Base-by-base conservation (phyloP, 2,113 vertebrate species). In the Panthera uncia region DNA sequence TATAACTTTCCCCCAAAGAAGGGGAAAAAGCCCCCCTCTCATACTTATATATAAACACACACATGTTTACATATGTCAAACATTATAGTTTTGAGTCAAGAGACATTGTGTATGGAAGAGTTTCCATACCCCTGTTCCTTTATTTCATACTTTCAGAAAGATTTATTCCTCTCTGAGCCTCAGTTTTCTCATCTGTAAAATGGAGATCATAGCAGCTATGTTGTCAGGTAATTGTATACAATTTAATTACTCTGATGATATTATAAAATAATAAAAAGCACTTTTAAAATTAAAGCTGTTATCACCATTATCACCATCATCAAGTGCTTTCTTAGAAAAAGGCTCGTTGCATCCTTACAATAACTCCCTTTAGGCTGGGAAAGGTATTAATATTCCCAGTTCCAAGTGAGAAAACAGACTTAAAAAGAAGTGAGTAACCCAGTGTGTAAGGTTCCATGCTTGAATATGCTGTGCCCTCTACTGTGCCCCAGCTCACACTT, bases 101-200 rank as follows among this genome's bases (percentile, higher is more conserved):
- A 91, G 71, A 41, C 8, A 85, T 71, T 25, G 82, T 80, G 9
- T 69, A 68, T 36, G 41, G 11, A 84, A 74, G 11, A 61, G 38
- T 14, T 45, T 93, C 87, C 25, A 57, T 3, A 79, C 1, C 29
- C 29, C 16, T 50, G 29, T 65, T 76, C 25, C 87, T 87, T 90
- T 45, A 74, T 61, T 85, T 93, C n/a, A 94, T 80, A 50, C 48
- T 91, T 96, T 69, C 55, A 85, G 36, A 63, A 94, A 92, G 9
- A 86, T 69, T 69, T 57, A 55, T 76, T 81, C 12, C 14, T 63
- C 31, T 73, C 16, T 74, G 23, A 88, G 45, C 52, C 23, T 91
- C 45, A 73, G 9, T 61, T 95, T 88, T 88, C 27, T 95, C 57
- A 79, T 48, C 57, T 74, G 4, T 84, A 80, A 78, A 95, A 85